Conservation (phyloP, 2,113 vertebrate species). For the Leucosticte australis region DNA sequence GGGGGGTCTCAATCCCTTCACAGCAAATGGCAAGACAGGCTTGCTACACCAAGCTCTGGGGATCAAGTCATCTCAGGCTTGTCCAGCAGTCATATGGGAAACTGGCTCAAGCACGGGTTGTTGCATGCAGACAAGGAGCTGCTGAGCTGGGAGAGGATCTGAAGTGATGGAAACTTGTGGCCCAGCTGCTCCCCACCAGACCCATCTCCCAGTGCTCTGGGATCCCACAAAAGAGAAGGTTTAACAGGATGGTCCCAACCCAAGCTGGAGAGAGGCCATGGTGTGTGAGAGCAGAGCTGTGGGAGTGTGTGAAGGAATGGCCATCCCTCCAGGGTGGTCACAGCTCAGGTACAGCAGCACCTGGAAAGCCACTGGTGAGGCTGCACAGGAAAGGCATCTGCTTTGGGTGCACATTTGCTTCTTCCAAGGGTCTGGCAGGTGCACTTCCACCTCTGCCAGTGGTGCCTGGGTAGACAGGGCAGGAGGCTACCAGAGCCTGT, state of each 20-base stretch:
- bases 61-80: not conserved
- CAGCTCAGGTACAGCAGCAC: not conserved
- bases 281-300: not conserved
- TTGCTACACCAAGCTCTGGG: not conserved
- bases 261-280: accelerated
- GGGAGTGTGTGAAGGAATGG: not conserved
- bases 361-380: not conserved
- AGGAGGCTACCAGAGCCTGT: not conserved
- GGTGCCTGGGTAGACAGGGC: not conserved
- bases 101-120: not conserved
- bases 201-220: accelerated
- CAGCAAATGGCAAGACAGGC: not conserved
- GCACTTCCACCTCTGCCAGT: not conserved
- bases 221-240: not conserved
- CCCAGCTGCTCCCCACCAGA: not conserved
- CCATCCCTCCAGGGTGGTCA: not conserved
- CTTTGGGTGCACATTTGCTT: accelerated
- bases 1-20: not conserved
- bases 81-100: not conserved
- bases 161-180: not conserved
- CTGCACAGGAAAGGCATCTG: not conserved
- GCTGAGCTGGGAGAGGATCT: not conserved
- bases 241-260: not conserved
- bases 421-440: not conserved
- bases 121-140: accelerated